These are phyloP conservation scores for Epistrophe grossulariae DNA, from an alignment of 2,888 invertebrate species.

Conservation along the genomic window DNA sequence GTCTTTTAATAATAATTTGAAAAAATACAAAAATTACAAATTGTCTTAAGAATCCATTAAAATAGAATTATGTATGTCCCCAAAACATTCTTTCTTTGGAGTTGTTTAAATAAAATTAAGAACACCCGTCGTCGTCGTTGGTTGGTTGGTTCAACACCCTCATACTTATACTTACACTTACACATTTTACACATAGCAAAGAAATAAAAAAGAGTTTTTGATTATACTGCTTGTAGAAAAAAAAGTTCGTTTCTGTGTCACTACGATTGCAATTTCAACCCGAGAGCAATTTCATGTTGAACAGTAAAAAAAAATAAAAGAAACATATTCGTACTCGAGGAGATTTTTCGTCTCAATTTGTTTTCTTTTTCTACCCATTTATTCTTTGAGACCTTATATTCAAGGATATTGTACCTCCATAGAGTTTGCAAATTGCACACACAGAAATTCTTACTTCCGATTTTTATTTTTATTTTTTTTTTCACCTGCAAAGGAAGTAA, in stretches of 20 bases:
- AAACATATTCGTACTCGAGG: background rate
- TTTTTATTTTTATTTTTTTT: conserved; percentile 20
- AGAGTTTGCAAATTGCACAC: conserved; percentile 36
- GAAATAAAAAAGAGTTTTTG: conserved; percentile 46
- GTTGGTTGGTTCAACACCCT: conserved; percentile 33
- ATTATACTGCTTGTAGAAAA: conserved; percentile 33
- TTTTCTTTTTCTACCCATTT: background rate
- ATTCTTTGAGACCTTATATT: background rate
- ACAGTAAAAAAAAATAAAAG: conserved; percentile 12
- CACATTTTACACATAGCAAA: background rate
- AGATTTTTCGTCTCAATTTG: conserved; percentile 13
- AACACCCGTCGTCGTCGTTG: conserved; percentile 33
- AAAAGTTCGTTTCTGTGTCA: conserved; percentile 39
- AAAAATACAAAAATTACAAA: conserved; percentile 19
- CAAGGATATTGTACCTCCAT: background rate
- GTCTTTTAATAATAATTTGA: conserved; percentile 17
- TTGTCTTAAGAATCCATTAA: conserved; percentile 10
- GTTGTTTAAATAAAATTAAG: conserved; percentile 38
- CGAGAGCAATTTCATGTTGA: conserved; percentile 28
- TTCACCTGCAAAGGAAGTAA: background rate
- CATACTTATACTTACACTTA: background rate
- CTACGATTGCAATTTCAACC: conserved; percentile 33
- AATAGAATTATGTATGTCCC: conserved; percentile 10
- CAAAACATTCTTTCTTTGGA: conserved; percentile 5
- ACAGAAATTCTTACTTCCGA: background rate